Conservation (phyloP, 1,140 invertebrate genomes). For the Chelonus insularis region DNA sequence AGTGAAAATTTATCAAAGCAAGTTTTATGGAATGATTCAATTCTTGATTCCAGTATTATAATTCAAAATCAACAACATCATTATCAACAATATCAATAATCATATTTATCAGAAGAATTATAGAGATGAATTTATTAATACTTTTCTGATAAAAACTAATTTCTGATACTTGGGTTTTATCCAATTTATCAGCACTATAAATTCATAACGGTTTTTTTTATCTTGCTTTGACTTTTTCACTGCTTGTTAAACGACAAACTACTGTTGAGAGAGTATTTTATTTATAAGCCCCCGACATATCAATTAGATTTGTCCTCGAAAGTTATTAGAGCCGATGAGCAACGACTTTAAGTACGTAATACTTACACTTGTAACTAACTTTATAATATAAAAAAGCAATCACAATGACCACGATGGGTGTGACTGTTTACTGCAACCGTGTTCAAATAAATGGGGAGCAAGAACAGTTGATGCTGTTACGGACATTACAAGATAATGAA, state of each 20-base stretch:
- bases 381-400: conserved; percentile 6
- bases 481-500: conserved; percentile 55
- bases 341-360: neutral
- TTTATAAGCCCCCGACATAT: conserved; percentile 39
- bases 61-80: too few relatives aligned
- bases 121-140: too few relatives aligned
- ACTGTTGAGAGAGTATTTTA: conserved; percentile 34
- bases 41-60: too few relatives aligned
- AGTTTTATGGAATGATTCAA: too few relatives aligned
- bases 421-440: conserved; percentile 53
- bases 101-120: too few relatives aligned
- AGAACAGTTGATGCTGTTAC: conserved; percentile 52
- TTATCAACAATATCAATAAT: too few relatives aligned
- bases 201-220: too few relatives aligned
- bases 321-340: conserved; percentile 41
- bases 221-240: neutral
- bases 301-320: conserved; percentile 46
- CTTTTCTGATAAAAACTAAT: too few relatives aligned
- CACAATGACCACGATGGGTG: conserved; percentile 56
- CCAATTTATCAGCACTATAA: too few relatives aligned
- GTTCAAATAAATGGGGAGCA: conserved; percentile 48
- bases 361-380: neutral
- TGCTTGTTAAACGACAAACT: conserved; percentile 13
- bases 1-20: too few relatives aligned
- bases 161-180: too few relatives aligned